These are phyloP conservation scores for Archilochus colubris DNA, from an alignment of 2,113 vertebrate genomes.

Conservation along the genomic window DNA sequence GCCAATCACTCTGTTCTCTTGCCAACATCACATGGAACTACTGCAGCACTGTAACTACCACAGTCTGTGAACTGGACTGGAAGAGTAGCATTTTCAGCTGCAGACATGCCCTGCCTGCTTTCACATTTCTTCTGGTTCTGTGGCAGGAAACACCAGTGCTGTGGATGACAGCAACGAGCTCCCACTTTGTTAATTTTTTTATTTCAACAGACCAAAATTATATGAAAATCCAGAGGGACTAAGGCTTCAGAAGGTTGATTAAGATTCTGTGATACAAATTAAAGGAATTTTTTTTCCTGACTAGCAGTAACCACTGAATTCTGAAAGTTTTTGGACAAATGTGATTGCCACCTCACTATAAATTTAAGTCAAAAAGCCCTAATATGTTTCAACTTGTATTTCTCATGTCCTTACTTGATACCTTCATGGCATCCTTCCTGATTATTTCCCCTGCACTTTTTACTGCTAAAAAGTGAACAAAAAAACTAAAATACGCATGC, in stretches of 20 bases:
- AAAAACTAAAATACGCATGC: background rate
- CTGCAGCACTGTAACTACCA: background rate
- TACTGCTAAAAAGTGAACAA: background rate
- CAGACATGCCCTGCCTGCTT: background rate
- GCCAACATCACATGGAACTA: background rate
- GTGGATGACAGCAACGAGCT: background rate
- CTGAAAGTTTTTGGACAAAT: background rate
- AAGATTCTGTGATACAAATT: background rate
- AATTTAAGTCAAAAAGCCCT: background rate
- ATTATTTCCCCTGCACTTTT: background rate
- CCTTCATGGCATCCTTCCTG: background rate
- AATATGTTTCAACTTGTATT: background rate
- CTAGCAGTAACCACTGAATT: background rate
- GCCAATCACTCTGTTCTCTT: background rate
- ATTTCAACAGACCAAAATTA: background rate
- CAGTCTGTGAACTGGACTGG: background rate
- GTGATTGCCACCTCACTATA: background rate
- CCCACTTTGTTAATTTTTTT: background rate
- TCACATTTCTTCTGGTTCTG: background rate
- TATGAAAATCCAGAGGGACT: background rate
- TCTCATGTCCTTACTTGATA: background rate
- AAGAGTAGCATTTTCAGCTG: background rate
- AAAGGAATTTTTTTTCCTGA: background rate
- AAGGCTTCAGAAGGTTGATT: background rate
- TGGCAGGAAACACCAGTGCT: fast-evolving